A percentile compares a stretch with the other conserved stretches of the same genome.
Conservation (phyloP, 2,888 invertebrate species). For the Uloborus plumipes region DNA sequence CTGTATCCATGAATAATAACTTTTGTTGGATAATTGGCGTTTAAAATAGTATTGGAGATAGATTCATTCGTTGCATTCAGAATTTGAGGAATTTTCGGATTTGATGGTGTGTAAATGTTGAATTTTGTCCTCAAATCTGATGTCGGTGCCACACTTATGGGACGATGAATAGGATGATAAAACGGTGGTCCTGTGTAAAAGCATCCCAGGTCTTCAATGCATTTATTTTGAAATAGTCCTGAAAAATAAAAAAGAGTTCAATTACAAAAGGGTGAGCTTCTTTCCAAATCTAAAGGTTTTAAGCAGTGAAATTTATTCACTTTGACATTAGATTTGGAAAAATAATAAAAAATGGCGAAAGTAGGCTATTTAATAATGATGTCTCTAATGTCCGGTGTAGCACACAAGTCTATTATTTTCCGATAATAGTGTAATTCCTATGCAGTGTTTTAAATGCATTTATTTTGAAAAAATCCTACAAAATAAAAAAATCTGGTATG, state of each 20-base stretch:
- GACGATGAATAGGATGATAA: constrained; percentile 35
- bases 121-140: constrained; percentile 9
- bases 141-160: constrained; percentile 33
- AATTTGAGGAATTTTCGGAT: neutral
- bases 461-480: too few species aligned
- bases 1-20: constrained; percentile 50
- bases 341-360: too few species aligned
- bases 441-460: too few species aligned
- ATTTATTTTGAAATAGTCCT: constrained; percentile 46
- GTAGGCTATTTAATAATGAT: too few species aligned
- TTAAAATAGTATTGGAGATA: constrained; percentile 12
- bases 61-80: constrained; percentile 11
- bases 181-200: constrained; percentile 58
- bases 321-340: too few species aligned
- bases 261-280: too few species aligned
- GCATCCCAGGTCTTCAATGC: constrained; percentile 48
- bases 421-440: too few species aligned
- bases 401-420: too few species aligned
- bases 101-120: constrained; percentile 24
- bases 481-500: too few species aligned
- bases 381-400: too few species aligned
- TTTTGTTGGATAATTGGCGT: constrained; percentile 12
- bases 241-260: neutral
- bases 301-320: too few species aligned
- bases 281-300: too few species aligned